Evolutionary conservation across 1,140 invertebrate species (phyloP), one percentile per base, ranked within the genome.

Genomic region (Limonius californicus): DNA sequence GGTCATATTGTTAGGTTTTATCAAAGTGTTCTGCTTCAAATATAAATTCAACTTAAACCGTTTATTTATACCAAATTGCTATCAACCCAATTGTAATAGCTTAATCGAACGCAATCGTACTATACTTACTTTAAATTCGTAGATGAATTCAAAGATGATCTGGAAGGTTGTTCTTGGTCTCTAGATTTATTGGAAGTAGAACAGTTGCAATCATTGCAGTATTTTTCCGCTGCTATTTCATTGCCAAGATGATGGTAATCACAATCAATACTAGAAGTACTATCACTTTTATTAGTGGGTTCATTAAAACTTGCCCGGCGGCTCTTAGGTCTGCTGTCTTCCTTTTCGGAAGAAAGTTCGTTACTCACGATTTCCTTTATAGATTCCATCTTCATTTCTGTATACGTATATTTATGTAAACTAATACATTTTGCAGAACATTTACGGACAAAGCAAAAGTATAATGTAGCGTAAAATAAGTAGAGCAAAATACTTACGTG

Each of bases 401-500:
- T 35, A 54, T 30, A 60, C 12, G 14, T 45, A 59, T 47, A n/a
- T n/a, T n/a, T n/a, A n/a, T n/a, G n/a, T n/a, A n/a, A n/a, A n/a
- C n/a, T n/a, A n/a, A n/a, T n/a, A n/a, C n/a, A n/a, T n/a, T n/a
- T n/a, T n/a, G n/a, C n/a, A n/a, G n/a, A n/a, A n/a, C n/a, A n/a
- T n/a, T n/a, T n/a, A n/a, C n/a, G n/a, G n/a, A n/a, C n/a, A n/a
- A n/a, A n/a, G n/a, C n/a, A n/a, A n/a, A n/a, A n/a, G n/a, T n/a
- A n/a, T n/a, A n/a, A n/a, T n/a, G n/a, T n/a, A 45, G n/a, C 43
- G 4, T 6, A 45, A 14, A 45, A 45, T 45, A 14, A 8, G 4
- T 32, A 32, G 27, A 32, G 11, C 4, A 2, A n/a, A 23, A 19
- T 39, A 66, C 66, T 71, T 64, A 75, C 74, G 71, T 15, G 74